phyloP scores from a whole-genome alignment of 2,888 invertebrate species.

The Drosophila prolongata region DNA sequence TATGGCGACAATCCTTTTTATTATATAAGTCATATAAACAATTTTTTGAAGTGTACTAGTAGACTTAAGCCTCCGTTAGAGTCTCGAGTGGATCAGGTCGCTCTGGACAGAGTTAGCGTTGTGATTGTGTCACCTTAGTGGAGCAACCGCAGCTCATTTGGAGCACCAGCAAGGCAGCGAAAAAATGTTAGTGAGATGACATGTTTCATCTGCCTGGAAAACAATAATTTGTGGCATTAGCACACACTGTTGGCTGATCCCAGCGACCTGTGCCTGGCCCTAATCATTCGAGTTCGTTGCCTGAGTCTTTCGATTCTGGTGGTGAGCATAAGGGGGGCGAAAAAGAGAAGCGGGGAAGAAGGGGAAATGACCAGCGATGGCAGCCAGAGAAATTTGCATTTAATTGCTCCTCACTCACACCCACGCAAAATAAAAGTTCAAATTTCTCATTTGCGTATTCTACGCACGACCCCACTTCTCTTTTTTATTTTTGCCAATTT shows the following conservation, averaged over 20 bases:
- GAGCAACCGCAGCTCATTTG: conserved; percentile 42
- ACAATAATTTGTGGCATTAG: conserved; percentile 43
- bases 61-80: conserved; percentile 13
- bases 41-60: conserved; percentile 6
- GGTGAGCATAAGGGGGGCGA: neutral
- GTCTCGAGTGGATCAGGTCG: conserved; percentile 41
- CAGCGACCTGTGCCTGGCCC: conserved; percentile 34
- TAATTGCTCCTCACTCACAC: conserved; percentile 21
- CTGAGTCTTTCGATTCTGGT: conserved; percentile 41
- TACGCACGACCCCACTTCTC: conserved; percentile 2
- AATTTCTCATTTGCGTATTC: conserved; percentile 15
- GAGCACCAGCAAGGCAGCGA: conserved; percentile 20
- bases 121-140: conserved; percentile 45
- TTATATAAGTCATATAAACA: neutral
- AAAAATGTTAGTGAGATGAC: conserved; percentile 53
- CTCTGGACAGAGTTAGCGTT: conserved; percentile 31
- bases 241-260: conserved; percentile 22
- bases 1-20: too few species aligned
- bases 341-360: neutral
- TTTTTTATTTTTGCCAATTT: conserved; percentile 62
- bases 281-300: conserved; percentile 58
- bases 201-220: conserved; percentile 44
- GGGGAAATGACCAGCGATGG: conserved; percentile 13
- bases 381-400: conserved; percentile 35
- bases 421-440: conserved; percentile 20